Evolutionary conservation across 2,888 invertebrate genomes (phyloP).

Genomic region (Napeogenes sylphis): DNA sequence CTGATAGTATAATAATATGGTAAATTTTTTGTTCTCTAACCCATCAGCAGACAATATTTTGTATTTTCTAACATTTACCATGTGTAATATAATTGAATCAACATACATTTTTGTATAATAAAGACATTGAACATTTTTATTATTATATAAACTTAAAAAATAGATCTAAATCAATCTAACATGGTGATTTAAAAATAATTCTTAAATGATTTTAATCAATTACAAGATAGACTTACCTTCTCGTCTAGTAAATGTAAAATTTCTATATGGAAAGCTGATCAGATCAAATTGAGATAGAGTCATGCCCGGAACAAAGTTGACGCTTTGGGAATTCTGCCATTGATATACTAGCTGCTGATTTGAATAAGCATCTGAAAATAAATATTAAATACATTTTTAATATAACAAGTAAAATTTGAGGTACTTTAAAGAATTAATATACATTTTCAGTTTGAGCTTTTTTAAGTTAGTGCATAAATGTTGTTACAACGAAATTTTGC

Average conservation of each 20-base stretch:
- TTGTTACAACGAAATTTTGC: not conserved
- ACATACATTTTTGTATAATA: too few species aligned
- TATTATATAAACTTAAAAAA: too few species aligned
- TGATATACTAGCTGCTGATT: conserved; percentile 90
- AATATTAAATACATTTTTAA: not conserved
- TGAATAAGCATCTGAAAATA: conserved; percentile 88
- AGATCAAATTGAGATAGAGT: conserved; percentile 96
- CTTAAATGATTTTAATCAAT: not conserved
- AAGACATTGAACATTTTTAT: too few species aligned
- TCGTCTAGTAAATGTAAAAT: conserved; percentile 87
- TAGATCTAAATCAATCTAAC: too few species aligned
- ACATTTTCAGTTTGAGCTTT: too few species aligned
- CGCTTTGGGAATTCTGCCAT: conserved; percentile 90
- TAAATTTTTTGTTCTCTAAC: too few species aligned
- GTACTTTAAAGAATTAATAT: too few species aligned
- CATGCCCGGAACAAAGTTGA: conserved; percentile 93
- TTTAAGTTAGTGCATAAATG: too few species aligned
- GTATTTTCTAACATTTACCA: not conserved
- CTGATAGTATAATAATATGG: conserved; percentile 30
- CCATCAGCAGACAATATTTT: not conserved
- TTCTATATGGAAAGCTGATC: conserved; percentile 89
- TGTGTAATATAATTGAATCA: not conserved
- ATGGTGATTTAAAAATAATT: too few species aligned
- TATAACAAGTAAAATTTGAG: too few species aligned
- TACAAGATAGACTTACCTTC: conserved; percentile 77